Evolutionary conservation across 2,888 invertebrate species (phyloP).

Genomic region (Tetragonula carbonaria): DNA sequence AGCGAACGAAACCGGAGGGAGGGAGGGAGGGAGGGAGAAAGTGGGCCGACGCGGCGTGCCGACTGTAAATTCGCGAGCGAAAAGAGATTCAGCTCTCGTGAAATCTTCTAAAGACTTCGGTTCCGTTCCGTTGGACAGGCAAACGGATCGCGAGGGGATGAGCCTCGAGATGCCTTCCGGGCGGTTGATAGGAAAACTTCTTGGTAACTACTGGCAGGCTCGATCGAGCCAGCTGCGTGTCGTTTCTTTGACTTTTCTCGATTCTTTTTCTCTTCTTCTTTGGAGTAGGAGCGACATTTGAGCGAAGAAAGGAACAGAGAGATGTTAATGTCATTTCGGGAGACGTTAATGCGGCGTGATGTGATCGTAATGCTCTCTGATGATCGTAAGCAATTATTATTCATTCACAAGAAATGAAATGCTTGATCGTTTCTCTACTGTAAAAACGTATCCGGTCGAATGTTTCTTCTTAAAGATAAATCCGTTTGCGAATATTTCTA

Average conservation of each 20-base stretch:
- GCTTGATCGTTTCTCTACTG: not conserved
- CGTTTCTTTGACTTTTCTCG: not conserved
- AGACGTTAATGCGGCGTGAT: not conserved
- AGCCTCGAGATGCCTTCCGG: conserved; percentile 11
- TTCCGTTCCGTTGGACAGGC: conserved; percentile 55
- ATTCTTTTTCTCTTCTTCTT: not conserved
- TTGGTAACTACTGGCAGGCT: conserved; percentile 45
- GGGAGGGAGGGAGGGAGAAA: conserved; percentile 21
- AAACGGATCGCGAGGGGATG: conserved; percentile 19
- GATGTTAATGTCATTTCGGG: not conserved
- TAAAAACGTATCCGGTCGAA: not conserved
- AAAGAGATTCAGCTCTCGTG: conserved; percentile 41
- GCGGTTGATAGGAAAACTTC: conserved; percentile 55
- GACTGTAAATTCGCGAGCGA: conserved; percentile 48
- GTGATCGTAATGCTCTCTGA: not conserved
- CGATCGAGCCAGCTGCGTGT: not conserved
- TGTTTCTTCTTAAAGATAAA: not conserved
- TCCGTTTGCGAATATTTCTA: too few relatives aligned
- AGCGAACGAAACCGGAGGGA: not conserved
- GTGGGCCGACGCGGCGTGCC: conserved; percentile 27
- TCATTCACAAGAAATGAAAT: not conserved
- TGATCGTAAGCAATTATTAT: not conserved
- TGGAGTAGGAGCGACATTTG: not conserved
- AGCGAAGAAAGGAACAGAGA: not conserved
- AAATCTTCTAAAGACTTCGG: conserved; percentile 49